Base-by-base conservation (phyloP, 2,113 vertebrate genomes). In the Nibea coibor region DNA sequence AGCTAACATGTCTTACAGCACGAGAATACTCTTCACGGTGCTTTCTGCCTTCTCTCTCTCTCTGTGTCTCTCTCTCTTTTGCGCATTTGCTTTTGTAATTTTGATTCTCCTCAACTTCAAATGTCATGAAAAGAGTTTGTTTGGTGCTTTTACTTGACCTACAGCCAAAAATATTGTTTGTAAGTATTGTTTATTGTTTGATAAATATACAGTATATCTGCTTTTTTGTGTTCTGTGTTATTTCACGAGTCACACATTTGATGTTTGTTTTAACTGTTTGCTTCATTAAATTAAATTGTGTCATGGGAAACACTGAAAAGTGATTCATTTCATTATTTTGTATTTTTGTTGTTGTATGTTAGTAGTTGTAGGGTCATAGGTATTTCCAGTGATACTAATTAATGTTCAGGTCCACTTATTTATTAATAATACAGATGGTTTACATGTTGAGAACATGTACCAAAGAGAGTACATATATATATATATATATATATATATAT, bases 221-320 rank as follows among this genome's bases (percentile, higher is more conserved):
- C 47, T 48, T 63, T 1, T 42, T 26, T 17, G 1, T 22, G 15
- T 39, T 65, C 48, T 51, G 10, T 72, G 8, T 10, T 10, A 17
- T 71, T 28, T 43, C 5, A 10, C 39, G 42, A 15, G 9, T 58
- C 6, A 12, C 10, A 58, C 15, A 10, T 47, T 72, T 59, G 10
- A 31, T 83, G 56, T 86, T 71, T 77, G 42, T 3, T 47, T 85
- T 87, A 74, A 16, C 39, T 10, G 62, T 75, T 89, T 81, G n/a
- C 10, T 79, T 68, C 0, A 75, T 58, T 54, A 57, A 77, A 75
- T 58, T 54, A 57, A 77, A 72, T 43, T 39, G 7, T 65, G 39
- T 81, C 14, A 67, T 77, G 9, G 50, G 53, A 24, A 31, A 2
- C 10, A 31, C 24, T 48, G 15, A 48, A 48, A 48, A 15, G 5